Percentiles rank a stretch among this genome's conserved stretches.
Conservation (phyloP, 2,113 vertebrate genomes). For the Sinocyclocheilus anshuiensis region DNA sequence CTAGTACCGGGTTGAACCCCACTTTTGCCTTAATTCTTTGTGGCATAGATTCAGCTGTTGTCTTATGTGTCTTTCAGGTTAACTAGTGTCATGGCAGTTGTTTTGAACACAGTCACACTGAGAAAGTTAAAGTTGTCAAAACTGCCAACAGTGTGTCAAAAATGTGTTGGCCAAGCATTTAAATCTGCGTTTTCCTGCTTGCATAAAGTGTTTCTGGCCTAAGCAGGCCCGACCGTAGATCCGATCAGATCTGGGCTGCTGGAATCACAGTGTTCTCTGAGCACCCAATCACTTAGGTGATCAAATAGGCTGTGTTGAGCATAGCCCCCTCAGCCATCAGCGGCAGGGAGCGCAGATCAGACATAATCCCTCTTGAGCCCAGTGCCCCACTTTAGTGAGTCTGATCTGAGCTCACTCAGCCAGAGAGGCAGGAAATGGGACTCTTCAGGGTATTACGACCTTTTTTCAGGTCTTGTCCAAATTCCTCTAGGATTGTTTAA, state of each 20-base stretch:
- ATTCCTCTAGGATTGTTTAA: conserved; percentile 46
- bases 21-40: too few species aligned
- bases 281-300: conserved; percentile 33
- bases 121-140: not conserved
- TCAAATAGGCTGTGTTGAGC: conserved; percentile 27
- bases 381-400: conserved; percentile 52
- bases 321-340: conserved; percentile 19
- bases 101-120: not conserved
- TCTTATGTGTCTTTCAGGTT: too few species aligned
- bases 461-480: conserved; percentile 6
- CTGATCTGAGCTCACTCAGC: conserved; percentile 41
- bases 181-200: too few species aligned
- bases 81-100: not conserved
- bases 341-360: conserved; percentile 42
- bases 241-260: not conserved
- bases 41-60: too few species aligned
- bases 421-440: not conserved
- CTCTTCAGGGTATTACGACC: not conserved
- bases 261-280: conserved; percentile 29
- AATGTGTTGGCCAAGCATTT: not conserved
- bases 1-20: too few species aligned
- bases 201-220: not conserved
- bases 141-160: not conserved
- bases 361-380: conserved; percentile 56
- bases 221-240: not conserved